Conservation (phyloP, 2,888 invertebrate genomes). For the Himalopsyche tibetana region DNA sequence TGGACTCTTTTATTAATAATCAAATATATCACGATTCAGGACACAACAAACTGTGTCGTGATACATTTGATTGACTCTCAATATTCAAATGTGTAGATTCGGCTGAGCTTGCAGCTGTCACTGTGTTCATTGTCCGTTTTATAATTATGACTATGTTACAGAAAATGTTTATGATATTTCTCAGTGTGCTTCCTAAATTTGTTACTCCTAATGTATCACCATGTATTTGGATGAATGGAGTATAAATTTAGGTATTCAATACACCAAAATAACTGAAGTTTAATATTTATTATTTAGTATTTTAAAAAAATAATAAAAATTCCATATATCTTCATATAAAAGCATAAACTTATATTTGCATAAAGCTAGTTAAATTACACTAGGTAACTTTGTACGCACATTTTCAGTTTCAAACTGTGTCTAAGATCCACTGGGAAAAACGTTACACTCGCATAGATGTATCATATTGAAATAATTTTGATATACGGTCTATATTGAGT, state of each 20-base stretch:
- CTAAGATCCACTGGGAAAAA: background rate
- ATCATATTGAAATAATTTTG: background rate
- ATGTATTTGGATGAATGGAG: too few species aligned
- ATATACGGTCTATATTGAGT: slow-evolving; percentile 66
- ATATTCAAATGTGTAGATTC: too few species aligned
- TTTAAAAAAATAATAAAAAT: background rate
- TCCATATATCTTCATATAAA: background rate
- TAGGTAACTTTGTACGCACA: slow-evolving; percentile 31
- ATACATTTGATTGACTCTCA: too few species aligned
- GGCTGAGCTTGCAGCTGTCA: too few species aligned
- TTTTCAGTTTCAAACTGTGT: background rate
- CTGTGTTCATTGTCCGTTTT: too few species aligned
- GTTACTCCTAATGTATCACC: too few species aligned
- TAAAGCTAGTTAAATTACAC: slow-evolving; percentile 14
- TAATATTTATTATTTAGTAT: background rate
- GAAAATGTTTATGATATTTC: too few species aligned
- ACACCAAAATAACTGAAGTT: background rate
- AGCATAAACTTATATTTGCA: slow-evolving; percentile 8
- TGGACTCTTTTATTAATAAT: too few species aligned
- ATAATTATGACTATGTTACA: too few species aligned
- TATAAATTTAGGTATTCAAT: background rate
- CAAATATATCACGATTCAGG: too few species aligned
- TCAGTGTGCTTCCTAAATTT: too few species aligned
- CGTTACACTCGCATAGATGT: background rate
- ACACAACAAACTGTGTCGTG: too few species aligned